Percentiles rank a stretch among this genome's conserved stretches.
Evolutionary conservation across 1,140 invertebrate genomes (phyloP).

Genomic region (Listronotus oregonensis): DNA sequence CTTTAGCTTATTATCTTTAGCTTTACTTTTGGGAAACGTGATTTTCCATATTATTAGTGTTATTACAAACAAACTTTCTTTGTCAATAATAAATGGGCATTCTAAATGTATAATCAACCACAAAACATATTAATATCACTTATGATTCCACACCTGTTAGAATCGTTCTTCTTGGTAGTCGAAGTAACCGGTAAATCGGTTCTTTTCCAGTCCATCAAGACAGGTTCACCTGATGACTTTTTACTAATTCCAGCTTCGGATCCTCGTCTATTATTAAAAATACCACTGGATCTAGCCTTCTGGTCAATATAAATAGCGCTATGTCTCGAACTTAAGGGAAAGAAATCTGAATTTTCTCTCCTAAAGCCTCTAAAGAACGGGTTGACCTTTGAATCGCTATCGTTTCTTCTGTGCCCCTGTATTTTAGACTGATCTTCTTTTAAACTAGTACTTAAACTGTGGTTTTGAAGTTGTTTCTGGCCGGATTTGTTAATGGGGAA

Average conservation of each 20-base stretch:
- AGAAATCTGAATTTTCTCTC: constrained; percentile 80
- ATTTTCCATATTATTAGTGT: too few species aligned
- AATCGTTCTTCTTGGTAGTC: constrained; percentile 30
- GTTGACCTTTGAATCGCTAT: constrained; percentile 69
- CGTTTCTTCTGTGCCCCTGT: constrained; percentile 66
- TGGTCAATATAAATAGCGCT: constrained; percentile 69
- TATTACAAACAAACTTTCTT: too few species aligned
- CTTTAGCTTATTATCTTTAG: too few species aligned
- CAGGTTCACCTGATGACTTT: constrained; percentile 66
- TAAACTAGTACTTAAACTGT: constrained; percentile 49
- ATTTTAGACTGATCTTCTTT: constrained; percentile 52
- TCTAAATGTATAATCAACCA: too few species aligned
- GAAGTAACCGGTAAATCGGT: constrained; percentile 52
- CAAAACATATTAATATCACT: not conserved
- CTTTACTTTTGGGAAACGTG: too few species aligned
- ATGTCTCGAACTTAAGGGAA: constrained; percentile 71
- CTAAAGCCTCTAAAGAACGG: constrained; percentile 77
- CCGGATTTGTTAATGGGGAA: constrained; percentile 64
- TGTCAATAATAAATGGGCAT: too few species aligned
- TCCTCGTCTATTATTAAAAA: constrained; percentile 68
- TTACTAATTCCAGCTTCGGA: constrained; percentile 60
- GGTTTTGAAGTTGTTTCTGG: constrained; percentile 56
- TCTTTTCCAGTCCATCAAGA: constrained; percentile 71
- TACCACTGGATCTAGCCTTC: constrained; percentile 64
- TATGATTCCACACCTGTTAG: constrained; percentile 17